phyloP scores from a whole-genome alignment of 2,113 vertebrate genomes.

The Rousettus leschenaultii region DNA sequence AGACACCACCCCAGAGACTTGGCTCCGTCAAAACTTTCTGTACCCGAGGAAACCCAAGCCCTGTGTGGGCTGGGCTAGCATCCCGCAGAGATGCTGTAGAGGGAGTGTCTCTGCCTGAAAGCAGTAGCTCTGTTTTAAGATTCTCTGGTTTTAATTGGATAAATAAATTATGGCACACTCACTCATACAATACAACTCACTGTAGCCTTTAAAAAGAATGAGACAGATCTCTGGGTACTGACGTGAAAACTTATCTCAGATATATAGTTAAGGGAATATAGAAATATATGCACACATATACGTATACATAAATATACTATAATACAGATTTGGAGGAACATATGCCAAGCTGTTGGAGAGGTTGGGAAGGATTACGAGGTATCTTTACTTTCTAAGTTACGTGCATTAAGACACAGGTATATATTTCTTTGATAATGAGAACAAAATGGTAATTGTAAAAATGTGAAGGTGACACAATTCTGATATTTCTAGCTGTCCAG shows the following conservation, averaged over 20 bases:
- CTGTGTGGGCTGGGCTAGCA: background rate
- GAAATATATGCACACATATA: accelerated
- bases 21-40: background rate
- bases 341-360: background rate
- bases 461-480: background rate
- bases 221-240: background rate
- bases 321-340: background rate
- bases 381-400: background rate
- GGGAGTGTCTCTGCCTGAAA: background rate
- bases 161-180: background rate
- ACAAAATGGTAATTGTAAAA: background rate
- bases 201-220: background rate
- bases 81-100: background rate
- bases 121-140: background rate
- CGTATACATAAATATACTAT: background rate
- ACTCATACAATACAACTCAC: background rate
- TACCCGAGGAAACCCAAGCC: background rate
- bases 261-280: background rate
- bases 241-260: background rate
- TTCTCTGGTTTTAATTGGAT: background rate
- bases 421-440: background rate
- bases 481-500: background rate
- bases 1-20: background rate
- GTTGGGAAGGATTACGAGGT: background rate
- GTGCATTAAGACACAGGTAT: background rate